Conservation (phyloP, 2,113 vertebrate species). For the Centropus bengalensis region DNA sequence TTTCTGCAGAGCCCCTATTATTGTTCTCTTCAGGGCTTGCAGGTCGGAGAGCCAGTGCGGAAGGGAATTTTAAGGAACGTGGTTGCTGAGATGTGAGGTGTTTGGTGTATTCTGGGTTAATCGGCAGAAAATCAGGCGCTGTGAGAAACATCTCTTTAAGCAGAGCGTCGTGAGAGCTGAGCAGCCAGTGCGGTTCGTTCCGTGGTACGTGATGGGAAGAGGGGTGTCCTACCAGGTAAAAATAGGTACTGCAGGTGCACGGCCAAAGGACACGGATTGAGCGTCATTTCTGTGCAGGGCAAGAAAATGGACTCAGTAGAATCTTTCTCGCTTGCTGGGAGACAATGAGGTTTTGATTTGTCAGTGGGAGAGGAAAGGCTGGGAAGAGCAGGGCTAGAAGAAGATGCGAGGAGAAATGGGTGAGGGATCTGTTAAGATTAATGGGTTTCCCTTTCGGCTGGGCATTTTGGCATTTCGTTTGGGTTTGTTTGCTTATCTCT, state of each 20-base stretch:
- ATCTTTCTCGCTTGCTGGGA: not conserved
- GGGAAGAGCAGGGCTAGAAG: not conserved
- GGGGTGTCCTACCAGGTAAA: not conserved
- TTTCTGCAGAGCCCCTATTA: not conserved
- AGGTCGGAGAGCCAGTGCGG: not conserved
- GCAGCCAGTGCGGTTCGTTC: not conserved
- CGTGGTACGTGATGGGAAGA: not conserved
- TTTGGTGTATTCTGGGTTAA: not conserved
- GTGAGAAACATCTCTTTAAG: not conserved
- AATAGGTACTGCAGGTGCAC: not conserved
- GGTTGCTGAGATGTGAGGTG: not conserved
- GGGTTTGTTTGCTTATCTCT: not conserved
- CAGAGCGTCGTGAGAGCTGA: not conserved
- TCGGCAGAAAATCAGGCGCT: not conserved
- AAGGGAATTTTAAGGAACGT: not conserved
- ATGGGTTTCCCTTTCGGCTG: not conserved
- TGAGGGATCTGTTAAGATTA: not conserved
- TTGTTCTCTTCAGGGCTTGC: not conserved
- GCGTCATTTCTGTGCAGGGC: fast-evolving
- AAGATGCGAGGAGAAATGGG: not conserved
- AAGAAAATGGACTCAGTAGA: not conserved
- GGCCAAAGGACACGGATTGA: not conserved
- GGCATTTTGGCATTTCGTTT: not conserved
- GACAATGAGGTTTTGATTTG: not conserved
- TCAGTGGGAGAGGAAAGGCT: not conserved